phyloP scores from a whole-genome alignment of 2,888 invertebrate genomes.

The Dasysyrphus albostriatus region DNA sequence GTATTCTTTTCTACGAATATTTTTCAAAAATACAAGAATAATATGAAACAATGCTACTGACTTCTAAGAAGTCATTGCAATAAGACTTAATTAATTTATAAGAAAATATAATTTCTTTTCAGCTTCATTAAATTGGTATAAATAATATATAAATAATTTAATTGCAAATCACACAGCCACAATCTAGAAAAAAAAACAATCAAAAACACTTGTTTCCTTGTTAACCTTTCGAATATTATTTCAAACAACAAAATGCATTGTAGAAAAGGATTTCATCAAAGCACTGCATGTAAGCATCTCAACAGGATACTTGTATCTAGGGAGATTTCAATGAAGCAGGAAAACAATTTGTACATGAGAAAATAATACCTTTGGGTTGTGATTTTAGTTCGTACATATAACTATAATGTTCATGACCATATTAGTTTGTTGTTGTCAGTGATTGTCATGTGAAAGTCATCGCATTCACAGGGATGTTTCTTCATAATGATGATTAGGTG shows the following conservation, averaged over 20 bases:
- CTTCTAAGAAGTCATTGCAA: too few species aligned
- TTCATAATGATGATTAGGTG: neutral
- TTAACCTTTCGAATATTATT: neutral
- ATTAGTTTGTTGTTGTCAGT: neutral
- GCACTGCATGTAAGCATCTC: neutral
- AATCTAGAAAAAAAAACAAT: neutral
- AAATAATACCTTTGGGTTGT: slow-evolving; percentile 1
- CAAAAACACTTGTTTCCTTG: neutral
- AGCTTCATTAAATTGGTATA: too few species aligned
- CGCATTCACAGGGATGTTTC: neutral
- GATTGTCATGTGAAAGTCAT: neutral
- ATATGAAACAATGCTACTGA: too few species aligned
- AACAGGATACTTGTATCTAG: neutral
- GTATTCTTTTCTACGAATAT: too few species aligned
- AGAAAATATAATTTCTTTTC: too few species aligned
- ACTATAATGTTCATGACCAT: too few species aligned
- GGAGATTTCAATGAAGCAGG: neutral
- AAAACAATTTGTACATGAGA: neutral
- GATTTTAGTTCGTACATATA: neutral
- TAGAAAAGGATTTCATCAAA: neutral
- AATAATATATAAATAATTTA: too few species aligned
- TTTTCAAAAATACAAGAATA: too few species aligned
- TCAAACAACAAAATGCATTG: neutral
- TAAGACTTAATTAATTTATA: too few species aligned
- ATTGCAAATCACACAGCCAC: neutral